A percentile compares a stretch with the other conserved stretches of the same genome.
These are phyloP conservation scores for human (Homo sapiens) DNA, from an alignment of 2,113 vertebrate genomes.

Conservation along the genomic window DNA sequence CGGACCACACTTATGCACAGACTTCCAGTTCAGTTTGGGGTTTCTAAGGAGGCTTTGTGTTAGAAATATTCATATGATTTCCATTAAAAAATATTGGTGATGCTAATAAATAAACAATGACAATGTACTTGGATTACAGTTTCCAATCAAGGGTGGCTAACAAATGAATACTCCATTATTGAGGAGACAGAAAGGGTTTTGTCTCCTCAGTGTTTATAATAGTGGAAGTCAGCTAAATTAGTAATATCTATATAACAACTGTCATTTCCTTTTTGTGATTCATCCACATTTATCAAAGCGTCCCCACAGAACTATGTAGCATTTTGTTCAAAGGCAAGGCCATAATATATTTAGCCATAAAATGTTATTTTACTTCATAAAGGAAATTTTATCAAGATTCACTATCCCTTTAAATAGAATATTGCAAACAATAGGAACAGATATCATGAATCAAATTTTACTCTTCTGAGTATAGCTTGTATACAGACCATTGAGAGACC, in stretches of 20 bases:
- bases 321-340: constrained; percentile 24
- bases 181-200: constrained; percentile 46
- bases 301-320: constrained; percentile 11
- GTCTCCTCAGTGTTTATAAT: constrained; percentile 36
- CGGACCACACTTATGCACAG: not conserved
- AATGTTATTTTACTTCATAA: constrained; percentile 18
- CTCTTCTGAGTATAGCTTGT: not conserved
- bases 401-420: not conserved
- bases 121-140: not conserved
- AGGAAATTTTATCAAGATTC: constrained; percentile 41
- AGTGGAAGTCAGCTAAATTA: not conserved
- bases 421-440: not conserved
- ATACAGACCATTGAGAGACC: not conserved
- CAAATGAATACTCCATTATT: constrained; percentile 34
- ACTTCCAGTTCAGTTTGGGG: not conserved
- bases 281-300: constrained; percentile 20
- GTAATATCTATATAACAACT: not conserved
- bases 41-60: not conserved
- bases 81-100: not conserved
- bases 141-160: constrained; percentile 56
- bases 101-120: constrained; percentile 44
- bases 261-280: constrained; percentile 52
- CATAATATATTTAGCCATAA: constrained; percentile 34
- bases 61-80: not conserved
- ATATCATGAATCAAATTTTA: constrained; percentile 16